phyloP scores from a whole-genome alignment of 1,140 invertebrate species.

The Chrysoperla carnea region DNA sequence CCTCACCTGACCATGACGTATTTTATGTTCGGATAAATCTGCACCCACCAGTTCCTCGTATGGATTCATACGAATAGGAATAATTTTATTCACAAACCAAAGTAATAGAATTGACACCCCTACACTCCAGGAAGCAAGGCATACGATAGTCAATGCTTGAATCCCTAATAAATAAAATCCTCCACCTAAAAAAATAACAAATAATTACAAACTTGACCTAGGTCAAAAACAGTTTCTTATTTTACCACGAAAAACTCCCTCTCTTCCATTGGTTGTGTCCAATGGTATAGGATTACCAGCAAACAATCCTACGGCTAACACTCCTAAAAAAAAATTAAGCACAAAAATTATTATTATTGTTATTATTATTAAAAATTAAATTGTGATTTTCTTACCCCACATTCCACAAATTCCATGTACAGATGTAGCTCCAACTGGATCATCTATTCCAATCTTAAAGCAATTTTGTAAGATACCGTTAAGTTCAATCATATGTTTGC shows the following conservation, averaged over 20 bases:
- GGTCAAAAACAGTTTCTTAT: not conserved
- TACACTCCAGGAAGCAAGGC: constrained; percentile 54
- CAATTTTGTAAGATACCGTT: not conserved
- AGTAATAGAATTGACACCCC: constrained; percentile 46
- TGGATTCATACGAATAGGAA: constrained; percentile 66
- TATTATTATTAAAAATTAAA: not conserved
- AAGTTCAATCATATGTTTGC: not conserved
- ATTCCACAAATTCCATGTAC: constrained; percentile 67
- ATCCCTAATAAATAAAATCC: constrained; percentile 74
- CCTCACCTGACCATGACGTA: constrained; percentile 37
- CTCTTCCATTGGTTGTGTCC: constrained; percentile 54
- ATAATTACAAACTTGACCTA: too few relatives aligned
- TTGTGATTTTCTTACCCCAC: constrained; percentile 29
- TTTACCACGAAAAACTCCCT: constrained; percentile 61
- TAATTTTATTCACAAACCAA: constrained; percentile 57
- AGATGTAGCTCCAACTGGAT: constrained; percentile 78
- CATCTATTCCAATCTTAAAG: constrained; percentile 53
- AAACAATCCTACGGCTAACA: constrained; percentile 77
- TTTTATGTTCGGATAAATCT: constrained; percentile 71
- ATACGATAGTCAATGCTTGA: constrained; percentile 52
- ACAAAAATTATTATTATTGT: too few relatives aligned
- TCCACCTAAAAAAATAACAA: constrained; percentile 38
- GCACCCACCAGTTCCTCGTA: constrained; percentile 74
- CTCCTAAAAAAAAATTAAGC: constrained; percentile 35
- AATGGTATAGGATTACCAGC: constrained; percentile 69